Percentiles rank a stretch among this genome's conserved stretches.
phyloP scores from a whole-genome alignment of 2,113 vertebrate species.

The Pseudonaja textilis region DNA sequence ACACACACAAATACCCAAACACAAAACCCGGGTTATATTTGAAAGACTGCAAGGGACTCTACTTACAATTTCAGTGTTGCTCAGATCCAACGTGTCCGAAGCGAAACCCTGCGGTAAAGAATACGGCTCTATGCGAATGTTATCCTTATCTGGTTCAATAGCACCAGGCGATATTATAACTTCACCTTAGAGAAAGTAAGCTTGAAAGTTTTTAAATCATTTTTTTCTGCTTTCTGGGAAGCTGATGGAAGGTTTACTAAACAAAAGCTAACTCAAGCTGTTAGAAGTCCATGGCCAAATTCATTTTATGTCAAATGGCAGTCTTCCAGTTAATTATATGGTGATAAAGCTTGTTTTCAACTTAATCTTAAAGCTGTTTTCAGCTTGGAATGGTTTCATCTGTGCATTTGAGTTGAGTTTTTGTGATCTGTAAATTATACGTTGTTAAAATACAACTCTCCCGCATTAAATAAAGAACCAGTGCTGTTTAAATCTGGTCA shows the following conservation, averaged over 20 bases:
- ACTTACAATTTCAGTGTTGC: constrained; percentile 93
- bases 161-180: constrained; percentile 92
- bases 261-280: background rate
- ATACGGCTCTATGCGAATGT: constrained; percentile 92
- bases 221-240: background rate
- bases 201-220: background rate
- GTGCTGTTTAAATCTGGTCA: background rate
- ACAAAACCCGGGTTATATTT: background rate
- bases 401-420: background rate
- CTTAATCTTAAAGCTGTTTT: background rate
- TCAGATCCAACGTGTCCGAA: constrained; percentile 97
- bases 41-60: background rate
- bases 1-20: background rate
- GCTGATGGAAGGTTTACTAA: background rate
- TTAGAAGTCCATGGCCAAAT: constrained; percentile 10
- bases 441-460: background rate
- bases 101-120: constrained; percentile 96
- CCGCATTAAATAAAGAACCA: background rate
- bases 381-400: background rate
- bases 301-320: background rate
- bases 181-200: constrained; percentile 76
- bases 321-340: background rate
- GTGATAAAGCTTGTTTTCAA: background rate
- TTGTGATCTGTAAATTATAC: background rate
- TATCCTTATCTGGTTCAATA: constrained; percentile 96